Evolutionary conservation across 1,140 invertebrate species (phyloP), one percentile per base, ranked within the genome.

Genomic region (Drosophila setifemur): DNA sequence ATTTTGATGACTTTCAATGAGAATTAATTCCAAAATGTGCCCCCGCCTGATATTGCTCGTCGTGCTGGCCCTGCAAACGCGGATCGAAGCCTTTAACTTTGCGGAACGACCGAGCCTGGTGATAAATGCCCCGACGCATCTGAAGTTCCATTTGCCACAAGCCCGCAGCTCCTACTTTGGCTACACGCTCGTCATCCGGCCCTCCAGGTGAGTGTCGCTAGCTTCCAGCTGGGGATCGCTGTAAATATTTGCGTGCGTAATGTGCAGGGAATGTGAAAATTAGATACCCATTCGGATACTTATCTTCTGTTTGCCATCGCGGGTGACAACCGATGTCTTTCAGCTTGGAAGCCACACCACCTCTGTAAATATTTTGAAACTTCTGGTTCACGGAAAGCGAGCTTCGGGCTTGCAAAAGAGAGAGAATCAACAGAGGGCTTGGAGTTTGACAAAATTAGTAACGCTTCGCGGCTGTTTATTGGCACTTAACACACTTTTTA

Each of bases 111-210:
- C 88, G 1, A 89, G 75, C 33, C 28, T 60, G 28, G 74, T 73
- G 11, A 78, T 90, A 42, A 57, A 47, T 16, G 31, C 58, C 2
- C 88, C 89, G 1, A 57, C 47, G 23, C 16, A 82, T 42, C 54
- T 78, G 9, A 76, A 73, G 54, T 82, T 89, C 45, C 42, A 85
- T 25, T 4, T 68, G 16, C 72, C 86, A 2, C 77, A 90, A 66
- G 49, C 50, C 8, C 78, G 89, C 28, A 90, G 88, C 67, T 90
- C 88, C 42, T 90, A 90, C 39, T 90, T 90, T 50, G 89, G 86
- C 54, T 90, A 70, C 48, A 85, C 88, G 6, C 39, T 90, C 31
- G 82, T 90, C 40, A 77, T 90, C 47, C 86, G 89, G 12, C 35
- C 49, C n/a, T 74, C 76, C 26, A 89, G 88, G 88, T 89, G 57